A percentile compares a stretch with the other conserved stretches of the same genome.
These are phyloP conservation scores for Gonioctena quinquepunctata DNA, from an alignment of 1,140 invertebrate genomes.

Conservation along the genomic window DNA sequence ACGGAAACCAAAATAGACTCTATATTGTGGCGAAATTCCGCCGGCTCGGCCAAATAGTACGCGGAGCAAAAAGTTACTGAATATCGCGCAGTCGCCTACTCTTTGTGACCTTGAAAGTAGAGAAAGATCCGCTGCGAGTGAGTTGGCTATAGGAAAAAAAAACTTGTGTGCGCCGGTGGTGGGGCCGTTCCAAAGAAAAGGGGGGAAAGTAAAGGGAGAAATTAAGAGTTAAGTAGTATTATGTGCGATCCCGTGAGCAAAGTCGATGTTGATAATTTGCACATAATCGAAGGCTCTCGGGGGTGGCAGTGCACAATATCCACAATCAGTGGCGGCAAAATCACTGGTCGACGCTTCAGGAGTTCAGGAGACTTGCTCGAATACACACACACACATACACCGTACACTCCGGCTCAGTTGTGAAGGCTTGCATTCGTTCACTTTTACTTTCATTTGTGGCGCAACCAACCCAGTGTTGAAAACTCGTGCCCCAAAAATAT, in stretches of 20 bases:
- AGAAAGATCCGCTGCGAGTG: constrained; percentile 51
- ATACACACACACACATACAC: constrained; percentile 31
- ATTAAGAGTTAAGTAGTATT: constrained; percentile 53
- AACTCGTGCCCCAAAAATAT: constrained; percentile 53
- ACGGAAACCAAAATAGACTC: neutral
- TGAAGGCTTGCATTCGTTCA: constrained; percentile 51
- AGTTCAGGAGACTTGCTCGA: constrained; percentile 35
- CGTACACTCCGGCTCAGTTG: constrained; percentile 32
- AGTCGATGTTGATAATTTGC: constrained; percentile 27
- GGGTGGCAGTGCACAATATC: constrained; percentile 2
- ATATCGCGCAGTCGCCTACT: constrained; percentile 29
- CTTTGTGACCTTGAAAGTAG: constrained; percentile 53
- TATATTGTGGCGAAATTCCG: constrained; percentile 10
- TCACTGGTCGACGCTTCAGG: too few species aligned
- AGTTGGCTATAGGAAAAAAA: constrained; percentile 51
- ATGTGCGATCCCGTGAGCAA: constrained; percentile 45
- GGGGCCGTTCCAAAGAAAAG: constrained; percentile 49
- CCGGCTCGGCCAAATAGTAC: constrained; percentile 8
- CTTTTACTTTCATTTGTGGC: constrained; percentile 57
- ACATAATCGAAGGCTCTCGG: constrained; percentile 8
- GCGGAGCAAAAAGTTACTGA: constrained; percentile 3
- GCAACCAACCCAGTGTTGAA: constrained; percentile 46
- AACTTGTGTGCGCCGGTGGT: constrained; percentile 30
- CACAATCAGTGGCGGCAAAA: constrained; percentile 1
- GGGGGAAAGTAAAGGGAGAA: constrained; percentile 57